Evolutionary conservation across 2,888 invertebrate species (phyloP), one percentile per base, ranked within the genome.

Genomic region (Auanema sp.): DNA sequence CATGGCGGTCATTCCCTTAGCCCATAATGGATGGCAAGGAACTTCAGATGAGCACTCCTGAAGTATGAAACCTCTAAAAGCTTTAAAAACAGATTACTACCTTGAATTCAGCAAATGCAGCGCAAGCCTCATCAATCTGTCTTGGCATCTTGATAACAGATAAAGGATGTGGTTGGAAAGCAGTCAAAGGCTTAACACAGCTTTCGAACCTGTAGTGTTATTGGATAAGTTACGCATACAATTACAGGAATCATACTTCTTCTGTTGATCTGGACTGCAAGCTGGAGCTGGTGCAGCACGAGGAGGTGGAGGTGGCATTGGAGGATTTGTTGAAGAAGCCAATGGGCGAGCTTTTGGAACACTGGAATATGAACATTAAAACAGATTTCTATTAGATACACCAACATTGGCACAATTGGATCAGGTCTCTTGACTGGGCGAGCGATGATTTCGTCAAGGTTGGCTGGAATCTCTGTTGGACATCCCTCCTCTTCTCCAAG

Each of bases 1-100:
- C 81, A 81, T 81, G 44, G 79, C 81, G n/a, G 66, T 65, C 80
- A 81, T 81, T 64, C 81, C 81, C 21, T 70, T 63, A 18, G 80
- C 81, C 81, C 80, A 81, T 23, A 79, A 59, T 16, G 80, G 79
- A 65, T 72, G 74, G 64, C 80, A 80, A 23, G 68, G 68, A 33
- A 71, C 65, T 12, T 54, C 52, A 6, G 65, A 61, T 0, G 73
- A 60, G 56, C 76, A 77, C 16, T 56, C 41, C 64, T 67, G 6
- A 58, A 65, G 2, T 24, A n/a, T 21, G 11, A 14, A 11, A 11
- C 18, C 51, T 14, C 18, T 11, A 16, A 16, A 50, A 50, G 51
- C 18, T 12, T 50, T 12, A 50, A 11, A 11, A 12, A 12, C 14
- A 16, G 10, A 16, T 52, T 52, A 24, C 10, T 50, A 65, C 75